Evolutionary conservation across 2,888 invertebrate species (phyloP).

Genomic region (Dioctria rufipes): DNA sequence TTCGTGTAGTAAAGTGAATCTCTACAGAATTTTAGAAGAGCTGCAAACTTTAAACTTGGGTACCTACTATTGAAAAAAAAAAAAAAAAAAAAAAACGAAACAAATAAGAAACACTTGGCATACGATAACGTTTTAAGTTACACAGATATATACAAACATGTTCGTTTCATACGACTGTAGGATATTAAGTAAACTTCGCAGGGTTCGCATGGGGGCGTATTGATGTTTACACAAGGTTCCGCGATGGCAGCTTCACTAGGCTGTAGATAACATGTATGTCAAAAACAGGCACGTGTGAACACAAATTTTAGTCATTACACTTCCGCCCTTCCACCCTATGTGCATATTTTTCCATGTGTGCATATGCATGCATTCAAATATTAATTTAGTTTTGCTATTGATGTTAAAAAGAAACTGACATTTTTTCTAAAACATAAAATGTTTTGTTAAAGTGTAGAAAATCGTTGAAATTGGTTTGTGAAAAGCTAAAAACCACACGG

Average conservation of each 20-base stretch:
- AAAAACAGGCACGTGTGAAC: slow-evolving; percentile 28
- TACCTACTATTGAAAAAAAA: slow-evolving; percentile 1
- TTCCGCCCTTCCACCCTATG: background rate
- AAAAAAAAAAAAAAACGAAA: background rate
- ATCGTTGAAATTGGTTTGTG: no score
- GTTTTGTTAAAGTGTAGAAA: no score
- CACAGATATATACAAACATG: background rate
- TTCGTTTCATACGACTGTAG: background rate
- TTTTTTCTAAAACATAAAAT: background rate
- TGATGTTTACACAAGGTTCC: background rate
- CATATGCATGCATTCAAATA: background rate
- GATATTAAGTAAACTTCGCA: slow-evolving; percentile 36
- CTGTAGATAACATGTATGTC: slow-evolving; percentile 2
- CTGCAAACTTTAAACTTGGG: slow-evolving; percentile 17
- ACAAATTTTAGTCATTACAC: slow-evolving; percentile 43
- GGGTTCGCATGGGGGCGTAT: slow-evolving; percentile 1
- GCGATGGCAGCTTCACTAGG: slow-evolving; percentile 4
- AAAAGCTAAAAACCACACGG: no score
- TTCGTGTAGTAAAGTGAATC: slow-evolving; percentile 30
- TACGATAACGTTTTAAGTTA: background rate
- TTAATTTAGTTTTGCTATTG: slow-evolving; percentile 7
- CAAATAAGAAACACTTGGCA: slow-evolving; percentile 5
- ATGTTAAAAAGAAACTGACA: slow-evolving; percentile 5
- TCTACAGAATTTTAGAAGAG: slow-evolving; percentile 17
- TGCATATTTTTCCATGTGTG: slow-evolving; percentile 8